Percentiles rank a stretch among this genome's conserved stretches.
These are phyloP conservation scores for Ostrea denselamellosa DNA, from an alignment of 1,140 invertebrate genomes.

Conservation along the genomic window DNA sequence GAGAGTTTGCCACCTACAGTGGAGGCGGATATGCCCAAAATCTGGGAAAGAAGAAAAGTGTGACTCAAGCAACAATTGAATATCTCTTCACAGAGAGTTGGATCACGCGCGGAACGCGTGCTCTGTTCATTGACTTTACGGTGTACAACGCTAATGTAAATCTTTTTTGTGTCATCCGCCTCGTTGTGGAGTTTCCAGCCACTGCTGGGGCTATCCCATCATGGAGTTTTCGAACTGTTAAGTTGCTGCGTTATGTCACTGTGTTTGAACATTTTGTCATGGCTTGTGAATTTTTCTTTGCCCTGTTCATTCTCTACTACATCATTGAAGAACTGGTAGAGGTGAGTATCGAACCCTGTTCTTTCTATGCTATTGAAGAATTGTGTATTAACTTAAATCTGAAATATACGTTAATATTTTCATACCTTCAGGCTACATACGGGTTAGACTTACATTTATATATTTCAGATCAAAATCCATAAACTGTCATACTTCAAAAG, in stretches of 20 bases:
- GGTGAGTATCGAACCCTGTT: slow-evolving; percentile 66
- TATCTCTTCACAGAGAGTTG: slow-evolving; percentile 83
- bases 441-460: too few relatives aligned
- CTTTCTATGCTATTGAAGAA: background rate
- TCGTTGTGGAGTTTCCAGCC: slow-evolving; percentile 85
- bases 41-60: slow-evolving; percentile 77
- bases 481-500: slow-evolving; percentile 82
- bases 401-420: too few relatives aligned
- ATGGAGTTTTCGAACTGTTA: slow-evolving; percentile 82
- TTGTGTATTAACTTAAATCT: background rate
- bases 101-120: slow-evolving; percentile 85
- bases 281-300: slow-evolving; percentile 82
- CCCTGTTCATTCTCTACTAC: slow-evolving; percentile 84
- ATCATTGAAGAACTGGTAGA: slow-evolving; percentile 84
- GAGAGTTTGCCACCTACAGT: slow-evolving; percentile 82
- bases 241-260: slow-evolving; percentile 82
- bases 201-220: slow-evolving; percentile 85
- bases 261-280: slow-evolving; percentile 82
- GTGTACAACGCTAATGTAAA: slow-evolving; percentile 89
- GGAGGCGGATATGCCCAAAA: slow-evolving; percentile 79
- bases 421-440: too few relatives aligned
- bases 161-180: slow-evolving; percentile 84
- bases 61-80: slow-evolving; percentile 78
- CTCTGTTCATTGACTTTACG: slow-evolving; percentile 87
- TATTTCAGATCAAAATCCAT: slow-evolving; percentile 80